These are phyloP conservation scores for Haliclona indistincta DNA, from an alignment of 37 sponge, comb jelly and placozoan genomes.

Conservation along the genomic window DNA sequence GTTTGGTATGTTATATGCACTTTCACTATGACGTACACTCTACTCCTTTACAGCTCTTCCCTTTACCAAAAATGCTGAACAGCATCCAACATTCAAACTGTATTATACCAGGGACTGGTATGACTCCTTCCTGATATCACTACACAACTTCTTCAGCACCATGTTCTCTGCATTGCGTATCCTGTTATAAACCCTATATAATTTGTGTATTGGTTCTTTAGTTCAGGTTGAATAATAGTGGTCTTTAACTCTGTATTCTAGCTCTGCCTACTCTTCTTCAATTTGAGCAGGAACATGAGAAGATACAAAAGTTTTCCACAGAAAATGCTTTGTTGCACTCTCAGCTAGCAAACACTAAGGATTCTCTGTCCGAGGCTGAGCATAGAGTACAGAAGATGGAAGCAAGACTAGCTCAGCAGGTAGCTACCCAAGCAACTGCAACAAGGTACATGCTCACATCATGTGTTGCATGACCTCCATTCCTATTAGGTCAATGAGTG, in stretches of 20 bases:
- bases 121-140: constrained; percentile 72
- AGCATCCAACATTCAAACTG: constrained; percentile 72
- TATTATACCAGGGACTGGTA: constrained; percentile 88
- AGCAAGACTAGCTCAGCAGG: constrained; percentile 43
- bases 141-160: constrained; percentile 93
- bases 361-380: constrained; percentile 18
- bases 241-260: constrained; percentile 7
- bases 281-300: constrained; percentile 75
- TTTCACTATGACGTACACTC: background rate
- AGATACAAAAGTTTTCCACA: constrained; percentile 66
- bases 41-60: constrained; percentile 65
- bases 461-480: too few relatives aligned
- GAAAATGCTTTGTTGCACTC: constrained; percentile 67
- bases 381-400: constrained; percentile 50
- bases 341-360: constrained; percentile 64
- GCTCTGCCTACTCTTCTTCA: constrained; percentile 76
- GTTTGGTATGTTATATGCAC: constrained; percentile 71
- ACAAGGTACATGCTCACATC: too few relatives aligned
- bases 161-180: constrained; percentile 81
- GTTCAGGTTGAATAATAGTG: background rate
- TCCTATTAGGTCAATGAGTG: too few relatives aligned
- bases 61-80: constrained; percentile 76
- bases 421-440: background rate
- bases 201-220: background rate
- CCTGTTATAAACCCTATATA: constrained; percentile 25